Conservation (phyloP, 2,113 vertebrate genomes). For the Danionella cerebrum region DNA sequence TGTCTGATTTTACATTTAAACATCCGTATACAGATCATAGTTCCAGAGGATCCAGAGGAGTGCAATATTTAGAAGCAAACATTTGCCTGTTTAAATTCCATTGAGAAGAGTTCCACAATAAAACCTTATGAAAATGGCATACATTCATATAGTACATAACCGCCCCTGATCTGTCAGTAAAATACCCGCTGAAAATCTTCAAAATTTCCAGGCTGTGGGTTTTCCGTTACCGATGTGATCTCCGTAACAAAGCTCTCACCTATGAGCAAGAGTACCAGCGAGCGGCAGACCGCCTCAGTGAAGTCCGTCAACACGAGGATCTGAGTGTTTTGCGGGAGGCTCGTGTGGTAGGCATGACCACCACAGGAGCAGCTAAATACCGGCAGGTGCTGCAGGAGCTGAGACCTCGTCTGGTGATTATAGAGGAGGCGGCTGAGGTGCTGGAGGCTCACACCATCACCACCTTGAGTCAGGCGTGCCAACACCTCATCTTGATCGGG, state of each 20-base stretch:
- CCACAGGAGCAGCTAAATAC: slow-evolving; percentile 91
- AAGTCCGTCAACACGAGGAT: slow-evolving; percentile 72
- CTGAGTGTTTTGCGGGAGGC: slow-evolving; percentile 69
- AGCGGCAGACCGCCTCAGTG: slow-evolving; percentile 70
- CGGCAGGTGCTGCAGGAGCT: slow-evolving; percentile 75
- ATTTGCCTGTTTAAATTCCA: too few relatives aligned
- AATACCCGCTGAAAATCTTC: too few relatives aligned
- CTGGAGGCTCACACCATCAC: slow-evolving; percentile 91
- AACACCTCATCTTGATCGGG: slow-evolving; percentile 94
- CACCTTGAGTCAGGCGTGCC: slow-evolving; percentile 77
- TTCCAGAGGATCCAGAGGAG: too few relatives aligned
- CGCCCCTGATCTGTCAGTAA: too few relatives aligned
- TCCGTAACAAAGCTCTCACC: slow-evolving; percentile 52
- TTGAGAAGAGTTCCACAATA: too few relatives aligned
- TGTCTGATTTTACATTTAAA: too few relatives aligned
- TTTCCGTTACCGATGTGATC: slow-evolving; percentile 63
- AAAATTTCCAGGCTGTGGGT: slow-evolving; percentile 69
- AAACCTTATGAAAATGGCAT: too few relatives aligned
- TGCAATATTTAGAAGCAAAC: too few relatives aligned
- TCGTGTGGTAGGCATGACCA: slow-evolving; percentile 89
- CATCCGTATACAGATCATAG: too few relatives aligned
- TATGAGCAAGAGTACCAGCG: slow-evolving; percentile 68
- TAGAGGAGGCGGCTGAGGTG: slow-evolving; percentile 93
- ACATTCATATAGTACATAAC: too few relatives aligned
- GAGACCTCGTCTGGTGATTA: slow-evolving; percentile 73